A percentile compares a stretch with the other conserved stretches of the same genome.
These are phyloP conservation scores for Sebastes iracundus DNA, from an alignment of 2,797 vertebrate species.

Conservation along the genomic window DNA sequence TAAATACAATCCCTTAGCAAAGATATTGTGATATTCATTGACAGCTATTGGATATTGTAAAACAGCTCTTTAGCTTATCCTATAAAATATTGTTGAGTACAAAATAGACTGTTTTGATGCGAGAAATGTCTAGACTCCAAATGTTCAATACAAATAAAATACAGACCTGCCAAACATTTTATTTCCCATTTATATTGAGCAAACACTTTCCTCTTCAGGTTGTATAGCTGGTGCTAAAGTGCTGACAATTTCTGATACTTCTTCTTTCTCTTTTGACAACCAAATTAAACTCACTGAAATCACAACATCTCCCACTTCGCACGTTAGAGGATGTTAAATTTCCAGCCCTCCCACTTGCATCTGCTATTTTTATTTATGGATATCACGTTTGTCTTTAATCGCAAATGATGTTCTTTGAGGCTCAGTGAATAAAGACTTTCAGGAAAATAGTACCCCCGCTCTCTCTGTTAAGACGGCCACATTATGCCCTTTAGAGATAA, in stretches of 20 bases:
- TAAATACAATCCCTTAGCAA: not conserved
- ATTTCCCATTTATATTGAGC: not conserved
- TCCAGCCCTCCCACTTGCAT: slow-evolving; percentile 22
- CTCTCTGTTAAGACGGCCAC: slow-evolving; percentile 12
- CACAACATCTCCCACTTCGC: slow-evolving; percentile 15
- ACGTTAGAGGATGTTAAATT: slow-evolving; percentile 11
- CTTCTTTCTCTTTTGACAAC: not conserved
- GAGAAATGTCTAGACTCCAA: not conserved
- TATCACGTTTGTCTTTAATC: slow-evolving; percentile 12
- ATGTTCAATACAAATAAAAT: not conserved
- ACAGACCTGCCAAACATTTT: not conserved
- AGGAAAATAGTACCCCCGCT: not conserved
- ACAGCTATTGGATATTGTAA: not conserved
- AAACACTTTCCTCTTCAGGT: not conserved
- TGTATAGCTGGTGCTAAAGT: not conserved
- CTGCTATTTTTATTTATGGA: slow-evolving; percentile 14
- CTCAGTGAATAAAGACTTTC: not conserved
- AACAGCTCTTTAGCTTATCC: not conserved
- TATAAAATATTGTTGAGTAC: not conserved
- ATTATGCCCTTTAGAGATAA: slow-evolving; percentile 60
- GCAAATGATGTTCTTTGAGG: not conserved
- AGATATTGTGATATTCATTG: not conserved
- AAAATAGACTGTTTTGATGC: not conserved
- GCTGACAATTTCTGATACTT: not conserved
- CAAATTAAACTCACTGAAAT: not conserved